Evolutionary conservation across 92 coral and sea anemone species (phyloP).

Genomic region (Ricordea florida): DNA sequence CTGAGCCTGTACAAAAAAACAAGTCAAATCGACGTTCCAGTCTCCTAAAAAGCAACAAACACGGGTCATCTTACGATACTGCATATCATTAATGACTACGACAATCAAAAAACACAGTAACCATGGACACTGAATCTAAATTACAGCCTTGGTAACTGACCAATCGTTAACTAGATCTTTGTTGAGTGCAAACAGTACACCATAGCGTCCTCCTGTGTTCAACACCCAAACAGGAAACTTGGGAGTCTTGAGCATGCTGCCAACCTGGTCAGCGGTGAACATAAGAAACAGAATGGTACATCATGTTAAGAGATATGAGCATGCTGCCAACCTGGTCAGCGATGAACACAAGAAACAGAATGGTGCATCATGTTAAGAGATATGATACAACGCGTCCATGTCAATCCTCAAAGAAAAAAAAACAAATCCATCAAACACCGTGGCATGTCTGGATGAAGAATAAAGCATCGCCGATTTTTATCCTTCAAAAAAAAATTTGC

Average conservation of each 20-base stretch:
- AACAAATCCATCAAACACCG: too few relatives aligned
- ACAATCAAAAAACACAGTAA: too few relatives aligned
- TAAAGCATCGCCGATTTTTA: too few relatives aligned
- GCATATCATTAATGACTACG: too few relatives aligned
- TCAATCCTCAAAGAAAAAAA: too few relatives aligned
- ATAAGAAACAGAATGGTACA: not conserved
- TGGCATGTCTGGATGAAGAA: too few relatives aligned
- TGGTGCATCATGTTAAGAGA: not conserved
- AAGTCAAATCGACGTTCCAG: constrained; percentile 76
- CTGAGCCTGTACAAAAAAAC: constrained; percentile 65
- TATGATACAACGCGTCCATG: too few relatives aligned
- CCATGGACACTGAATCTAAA: not conserved
- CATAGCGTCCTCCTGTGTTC: constrained; percentile 70
- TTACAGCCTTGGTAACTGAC: constrained; percentile 22
- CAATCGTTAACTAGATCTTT: constrained; percentile 80
- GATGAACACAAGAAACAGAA: not conserved
- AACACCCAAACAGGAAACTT: constrained; percentile 86
- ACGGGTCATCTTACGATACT: not conserved
- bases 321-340: not conserved
- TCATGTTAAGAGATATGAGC: not conserved
- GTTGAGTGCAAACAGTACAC: constrained; percentile 72
- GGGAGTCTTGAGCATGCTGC: constrained; percentile 88
- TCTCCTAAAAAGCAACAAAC: constrained; percentile 63
- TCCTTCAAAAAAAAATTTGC: too few relatives aligned
- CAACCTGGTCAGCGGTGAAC: constrained; percentile 50